phyloP scores from a whole-genome alignment of 2,888 invertebrate genomes.

The Eumacrocentrus americanus region DNA sequence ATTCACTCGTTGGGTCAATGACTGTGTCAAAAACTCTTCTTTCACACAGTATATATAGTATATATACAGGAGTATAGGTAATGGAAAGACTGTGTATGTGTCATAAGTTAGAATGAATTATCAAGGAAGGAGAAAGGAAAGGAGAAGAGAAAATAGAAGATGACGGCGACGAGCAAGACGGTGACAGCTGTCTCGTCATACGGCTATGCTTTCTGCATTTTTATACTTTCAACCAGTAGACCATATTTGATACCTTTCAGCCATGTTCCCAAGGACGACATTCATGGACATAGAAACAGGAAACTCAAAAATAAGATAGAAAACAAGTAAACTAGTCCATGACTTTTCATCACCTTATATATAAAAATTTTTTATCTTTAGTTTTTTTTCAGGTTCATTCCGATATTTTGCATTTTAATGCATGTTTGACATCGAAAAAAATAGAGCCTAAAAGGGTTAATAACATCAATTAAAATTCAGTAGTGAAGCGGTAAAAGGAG shows the following conservation, averaged over 20 bases:
- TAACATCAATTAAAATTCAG: too few relatives aligned
- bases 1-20: slow-evolving; percentile 5
- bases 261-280: background rate
- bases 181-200: background rate
- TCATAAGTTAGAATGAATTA: background rate
- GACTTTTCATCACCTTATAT: background rate
- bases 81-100: too few relatives aligned
- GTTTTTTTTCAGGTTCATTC: background rate
- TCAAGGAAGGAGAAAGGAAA: background rate
- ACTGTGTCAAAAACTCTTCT: background rate
- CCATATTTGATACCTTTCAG: background rate
- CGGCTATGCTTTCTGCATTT: background rate
- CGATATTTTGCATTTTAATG: too few relatives aligned
- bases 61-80: too few relatives aligned
- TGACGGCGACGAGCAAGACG: background rate
- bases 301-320: background rate
- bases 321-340: too few relatives aligned
- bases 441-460: too few relatives aligned
- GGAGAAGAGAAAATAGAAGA: too few relatives aligned
- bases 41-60: background rate
- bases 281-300: too few relatives aligned
- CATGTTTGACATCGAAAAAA: too few relatives aligned
- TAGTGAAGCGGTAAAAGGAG: too few relatives aligned
- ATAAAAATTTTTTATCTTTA: background rate
- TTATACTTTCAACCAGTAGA: background rate